Conservation (phyloP, 2,888 invertebrate genomes). For the Ichneumoninae sp. region DNA sequence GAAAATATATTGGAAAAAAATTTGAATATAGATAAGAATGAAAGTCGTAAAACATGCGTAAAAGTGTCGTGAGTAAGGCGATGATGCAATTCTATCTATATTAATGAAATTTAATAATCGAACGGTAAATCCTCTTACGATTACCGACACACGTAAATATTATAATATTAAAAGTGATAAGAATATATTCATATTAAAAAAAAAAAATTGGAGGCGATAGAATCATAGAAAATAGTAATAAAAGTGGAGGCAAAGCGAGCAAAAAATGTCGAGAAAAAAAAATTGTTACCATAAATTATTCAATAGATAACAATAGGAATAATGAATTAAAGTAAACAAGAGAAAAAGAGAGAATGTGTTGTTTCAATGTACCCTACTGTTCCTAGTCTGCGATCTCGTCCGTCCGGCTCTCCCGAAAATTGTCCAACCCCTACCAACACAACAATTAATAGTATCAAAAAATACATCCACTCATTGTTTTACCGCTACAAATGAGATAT, state of each 20-base stretch:
- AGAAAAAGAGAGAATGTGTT: slow-evolving; percentile 63
- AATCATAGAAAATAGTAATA: slow-evolving; percentile 33
- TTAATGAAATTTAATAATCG: slow-evolving; percentile 21
- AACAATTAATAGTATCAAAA: slow-evolving; percentile 74
- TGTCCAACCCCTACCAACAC: slow-evolving; percentile 83
- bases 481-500: slow-evolving; percentile 1
- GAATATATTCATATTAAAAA: slow-evolving; percentile 1
- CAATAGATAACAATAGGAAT: slow-evolving; percentile 26
- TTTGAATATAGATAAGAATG: slow-evolving; percentile 26
- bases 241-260: slow-evolving; percentile 48
- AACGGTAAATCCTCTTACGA: neutral
- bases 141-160: slow-evolving; percentile 5
- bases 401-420: slow-evolving; percentile 81
- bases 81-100: slow-evolving; percentile 45
- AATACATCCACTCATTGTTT: slow-evolving; percentile 34
- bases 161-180: slow-evolving; percentile 18
- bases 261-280: slow-evolving; percentile 27
- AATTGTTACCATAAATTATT: slow-evolving; percentile 8
- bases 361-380: slow-evolving; percentile 83
- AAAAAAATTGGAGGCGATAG: slow-evolving; percentile 24
- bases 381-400: slow-evolving; percentile 83
- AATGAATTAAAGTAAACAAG: slow-evolving; percentile 56
- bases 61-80: slow-evolving; percentile 38
- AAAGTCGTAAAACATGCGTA: slow-evolving; percentile 58
- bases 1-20: neutral